Evolutionary conservation across 2,888 invertebrate species (phyloP), one percentile per base, ranked within the genome.

Genomic region (Brachynemurus nebulosus): DNA sequence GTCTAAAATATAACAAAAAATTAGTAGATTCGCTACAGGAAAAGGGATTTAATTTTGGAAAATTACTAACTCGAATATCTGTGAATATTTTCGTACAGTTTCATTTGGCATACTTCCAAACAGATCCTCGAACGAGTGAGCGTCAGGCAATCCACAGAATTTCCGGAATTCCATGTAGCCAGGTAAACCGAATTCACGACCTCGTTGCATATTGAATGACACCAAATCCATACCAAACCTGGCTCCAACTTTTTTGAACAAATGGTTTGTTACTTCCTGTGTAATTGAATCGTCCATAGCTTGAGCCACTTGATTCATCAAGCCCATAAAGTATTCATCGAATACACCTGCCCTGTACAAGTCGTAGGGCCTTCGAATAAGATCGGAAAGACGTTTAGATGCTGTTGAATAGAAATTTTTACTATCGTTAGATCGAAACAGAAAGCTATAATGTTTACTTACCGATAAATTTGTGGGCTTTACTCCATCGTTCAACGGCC

Each of bases 221-320:
- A 90, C 90, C 57, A 92, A 68, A 63, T 92, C 91, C 78, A 91
- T 79, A 51, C 91, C 91, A 57, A 83, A 4, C 63, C 65, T 14
- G 4, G 76, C 74, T 34, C 77, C 76, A 30, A 77, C 78, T 63
- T 86, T 86, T 65, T 90, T 90, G 67, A 92, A 91, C 45, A 91
- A 68, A 64, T 90, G 89, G 66, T 91, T 91, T 27, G 91, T 91
- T 2, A 91, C 89, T 73, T 90, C 77, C 55, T 78, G 79, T 0
- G 91, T 91, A 51, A 92, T 88, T 1, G 89, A 90, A 61, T 91
- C 90, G 61, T 92, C 92, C 86, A 91, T 90, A 58, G 90, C 89
- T 64, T 91, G 90, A 2, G 91, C 89, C 17, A 90, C 89, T 69
- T 92, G 91, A 63, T 91, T 91, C 80, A 89, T 84, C 50, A 91